A percentile compares a stretch with the other conserved stretches of the same genome.
phyloP scores from a whole-genome alignment of 1,140 invertebrate species.

The Drosophila leontia region DNA sequence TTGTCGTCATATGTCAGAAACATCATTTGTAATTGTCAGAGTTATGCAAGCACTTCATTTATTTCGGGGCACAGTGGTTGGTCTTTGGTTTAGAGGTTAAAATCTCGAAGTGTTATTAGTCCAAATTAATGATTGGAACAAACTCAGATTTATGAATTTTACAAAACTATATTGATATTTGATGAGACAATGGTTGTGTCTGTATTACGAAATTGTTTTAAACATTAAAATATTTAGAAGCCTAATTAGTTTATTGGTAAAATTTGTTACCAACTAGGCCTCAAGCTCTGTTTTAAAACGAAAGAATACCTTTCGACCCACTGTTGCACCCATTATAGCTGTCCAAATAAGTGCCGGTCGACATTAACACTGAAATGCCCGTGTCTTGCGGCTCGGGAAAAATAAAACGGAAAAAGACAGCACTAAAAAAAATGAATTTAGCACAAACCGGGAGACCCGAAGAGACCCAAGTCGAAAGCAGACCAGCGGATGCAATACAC shows the following conservation, averaged over 20 bases:
- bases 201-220: background rate
- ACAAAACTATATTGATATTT: conserved; percentile 1
- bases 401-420: conserved; percentile 34
- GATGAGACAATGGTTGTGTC: background rate
- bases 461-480: conserved; percentile 47
- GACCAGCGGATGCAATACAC: conserved; percentile 39
- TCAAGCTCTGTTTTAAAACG: background rate
- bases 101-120: conserved; percentile 9
- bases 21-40: conserved; percentile 71
- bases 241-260: background rate
- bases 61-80: conserved; percentile 35
- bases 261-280: no score
- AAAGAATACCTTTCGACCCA: conserved; percentile 20
- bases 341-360: conserved; percentile 64
- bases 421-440: conserved; percentile 47
- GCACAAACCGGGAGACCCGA: conserved; percentile 48
- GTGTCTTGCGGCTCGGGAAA: conserved; percentile 29
- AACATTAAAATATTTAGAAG: background rate
- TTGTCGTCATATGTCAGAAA: conserved; percentile 57
- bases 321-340: conserved; percentile 48
- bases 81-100: conserved; percentile 29
- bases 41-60: conserved; percentile 64
- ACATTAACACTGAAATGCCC: conserved; percentile 67
- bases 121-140: conserved; percentile 18
- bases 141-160: background rate